Evolutionary conservation across 2,113 vertebrate species (phyloP).

Genomic region (Alligator mississippiensis): DNA sequence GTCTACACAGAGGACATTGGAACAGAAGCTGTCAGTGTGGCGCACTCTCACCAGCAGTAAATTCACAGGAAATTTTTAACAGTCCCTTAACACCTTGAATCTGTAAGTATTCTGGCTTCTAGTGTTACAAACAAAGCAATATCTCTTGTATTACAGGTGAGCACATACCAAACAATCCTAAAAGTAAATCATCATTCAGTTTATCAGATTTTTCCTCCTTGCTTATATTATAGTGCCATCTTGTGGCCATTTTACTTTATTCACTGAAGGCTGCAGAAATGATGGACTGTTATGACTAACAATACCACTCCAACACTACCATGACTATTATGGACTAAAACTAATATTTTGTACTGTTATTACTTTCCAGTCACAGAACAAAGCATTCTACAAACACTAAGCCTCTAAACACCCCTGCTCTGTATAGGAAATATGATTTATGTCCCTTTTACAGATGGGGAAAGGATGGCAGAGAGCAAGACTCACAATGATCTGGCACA

Average conservation of each 20-base stretch:
- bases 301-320: fast-evolving
- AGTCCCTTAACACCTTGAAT: fast-evolving
- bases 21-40: background rate
- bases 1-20: background rate
- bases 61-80: background rate
- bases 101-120: background rate
- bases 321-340: fast-evolving
- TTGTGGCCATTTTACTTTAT: slow-evolving; percentile 4
- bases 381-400: background rate
- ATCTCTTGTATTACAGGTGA: fast-evolving
- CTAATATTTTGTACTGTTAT: fast-evolving
- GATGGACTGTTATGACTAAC: fast-evolving
- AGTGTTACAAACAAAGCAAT: background rate
- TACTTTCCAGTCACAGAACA: background rate
- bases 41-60: background rate
- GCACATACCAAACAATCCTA: background rate
- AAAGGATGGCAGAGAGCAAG: background rate
- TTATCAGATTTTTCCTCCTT: background rate
- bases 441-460: background rate
- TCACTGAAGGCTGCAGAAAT: fast-evolving
- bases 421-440: background rate
- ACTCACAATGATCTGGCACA: background rate
- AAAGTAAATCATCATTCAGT: fast-evolving
- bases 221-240: slow-evolving; percentile 22
- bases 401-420: background rate